A percentile compares a stretch with the other conserved stretches of the same genome.
Evolutionary conservation across 2,797 vertebrate genomes (phyloP).

Genomic region (Harpagifer antarcticus): DNA sequence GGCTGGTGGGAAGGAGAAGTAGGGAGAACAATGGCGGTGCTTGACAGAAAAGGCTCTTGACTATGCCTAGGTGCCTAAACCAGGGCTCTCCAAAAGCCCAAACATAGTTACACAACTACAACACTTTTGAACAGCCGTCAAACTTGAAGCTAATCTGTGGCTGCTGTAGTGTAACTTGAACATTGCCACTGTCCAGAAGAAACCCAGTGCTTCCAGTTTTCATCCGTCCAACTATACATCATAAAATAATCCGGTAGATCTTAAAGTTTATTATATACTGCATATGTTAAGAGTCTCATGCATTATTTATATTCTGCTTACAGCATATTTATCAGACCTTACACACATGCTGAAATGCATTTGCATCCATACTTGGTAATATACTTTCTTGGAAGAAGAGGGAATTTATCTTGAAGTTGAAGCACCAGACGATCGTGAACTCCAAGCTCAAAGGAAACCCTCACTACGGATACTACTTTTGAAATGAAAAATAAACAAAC

Average conservation of each 20-base stretch:
- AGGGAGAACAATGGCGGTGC: not conserved
- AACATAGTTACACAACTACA: constrained; percentile 59
- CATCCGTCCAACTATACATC: not conserved
- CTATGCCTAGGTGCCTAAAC: constrained; percentile 12
- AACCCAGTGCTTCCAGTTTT: constrained; percentile 29
- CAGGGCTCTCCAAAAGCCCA: constrained; percentile 23
- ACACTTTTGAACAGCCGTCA: constrained; percentile 50
- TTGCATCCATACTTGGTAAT: not conserved
- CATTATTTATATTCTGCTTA: constrained; percentile 4
- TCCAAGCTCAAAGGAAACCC: not conserved
- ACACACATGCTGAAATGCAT: constrained; percentile 1
- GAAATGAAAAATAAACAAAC: not conserved
- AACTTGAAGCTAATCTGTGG: constrained; percentile 44
- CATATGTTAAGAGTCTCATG: constrained; percentile 14
- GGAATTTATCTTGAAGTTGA: not conserved
- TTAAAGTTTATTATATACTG: constrained; percentile 7
- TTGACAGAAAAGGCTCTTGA: constrained; percentile 46
- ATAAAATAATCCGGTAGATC: constrained; percentile 10
- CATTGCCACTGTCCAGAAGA: constrained; percentile 34
- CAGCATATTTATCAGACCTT: not conserved
- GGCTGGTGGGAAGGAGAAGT: constrained; percentile 26
- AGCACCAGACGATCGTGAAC: not conserved
- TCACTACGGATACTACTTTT: not conserved
- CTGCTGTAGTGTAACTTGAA: constrained; percentile 56
- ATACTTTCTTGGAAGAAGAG: not conserved